Evolutionary conservation across 2,888 invertebrate genomes (phyloP).

Genomic region (Napeogenes inachia): DNA sequence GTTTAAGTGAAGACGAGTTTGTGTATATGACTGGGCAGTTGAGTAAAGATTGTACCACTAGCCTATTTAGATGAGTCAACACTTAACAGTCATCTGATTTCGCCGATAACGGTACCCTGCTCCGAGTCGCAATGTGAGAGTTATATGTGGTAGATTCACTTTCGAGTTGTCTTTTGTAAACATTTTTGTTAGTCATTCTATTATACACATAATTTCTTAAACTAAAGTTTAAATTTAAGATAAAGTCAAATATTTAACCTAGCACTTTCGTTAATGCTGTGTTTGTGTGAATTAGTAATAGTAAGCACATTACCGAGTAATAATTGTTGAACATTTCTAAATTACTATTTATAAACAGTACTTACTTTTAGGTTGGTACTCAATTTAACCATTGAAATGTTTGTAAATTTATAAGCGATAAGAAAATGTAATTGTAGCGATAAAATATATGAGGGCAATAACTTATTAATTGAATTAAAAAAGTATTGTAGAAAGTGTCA

Average conservation of each 20-base stretch:
- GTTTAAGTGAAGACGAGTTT: constrained; percentile 11
- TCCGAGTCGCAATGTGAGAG: constrained; percentile 31
- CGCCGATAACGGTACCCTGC: constrained; percentile 64
- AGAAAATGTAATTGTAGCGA: neutral
- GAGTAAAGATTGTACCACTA: constrained; percentile 48
- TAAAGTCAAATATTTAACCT: too few species aligned
- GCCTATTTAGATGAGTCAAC: constrained; percentile 59
- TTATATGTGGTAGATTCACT: constrained; percentile 53
- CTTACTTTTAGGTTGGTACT: neutral
- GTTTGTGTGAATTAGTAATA: neutral
- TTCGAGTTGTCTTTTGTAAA: constrained; percentile 50
- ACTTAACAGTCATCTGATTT: constrained; percentile 52
- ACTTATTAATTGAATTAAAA: neutral
- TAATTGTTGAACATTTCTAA: constrained; percentile 4
- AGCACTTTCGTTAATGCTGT: neutral
- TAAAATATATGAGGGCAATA: neutral
- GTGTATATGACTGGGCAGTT: constrained; percentile 15
- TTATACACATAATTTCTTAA: constrained; percentile 2
- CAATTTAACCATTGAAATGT: neutral
- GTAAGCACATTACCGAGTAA: constrained; percentile 1
- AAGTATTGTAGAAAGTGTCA: neutral
- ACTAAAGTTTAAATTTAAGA: too few species aligned
- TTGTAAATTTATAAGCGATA: constrained; percentile 1
- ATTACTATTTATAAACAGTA: neutral
- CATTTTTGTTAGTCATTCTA: constrained; percentile 7